A percentile compares a stretch with the other conserved stretches of the same genome.
These are phyloP conservation scores for Pituophis catenifer DNA, from an alignment of 2,113 vertebrate species.

Conservation along the genomic window DNA sequence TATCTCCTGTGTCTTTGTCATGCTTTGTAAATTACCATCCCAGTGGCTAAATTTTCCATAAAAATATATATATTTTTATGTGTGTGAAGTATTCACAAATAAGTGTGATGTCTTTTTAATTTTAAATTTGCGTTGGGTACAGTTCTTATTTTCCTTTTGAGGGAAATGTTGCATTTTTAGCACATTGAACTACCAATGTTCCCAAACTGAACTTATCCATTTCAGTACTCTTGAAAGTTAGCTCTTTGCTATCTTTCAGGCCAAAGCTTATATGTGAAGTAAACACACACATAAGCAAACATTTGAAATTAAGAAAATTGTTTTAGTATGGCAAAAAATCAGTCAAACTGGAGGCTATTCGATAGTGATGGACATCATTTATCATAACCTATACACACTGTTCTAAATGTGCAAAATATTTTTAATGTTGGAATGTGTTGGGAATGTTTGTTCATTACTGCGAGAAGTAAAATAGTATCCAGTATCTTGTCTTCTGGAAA, in stretches of 20 bases:
- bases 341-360: neutral
- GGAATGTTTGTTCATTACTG: constrained; percentile 5
- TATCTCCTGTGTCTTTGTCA: neutral
- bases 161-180: neutral
- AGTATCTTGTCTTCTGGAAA: constrained; percentile 1
- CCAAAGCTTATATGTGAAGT: neutral
- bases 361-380: neutral
- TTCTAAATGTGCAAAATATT: neutral
- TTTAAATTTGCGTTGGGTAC: neutral
- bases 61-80: neutral
- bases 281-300: neutral
- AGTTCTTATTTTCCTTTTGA: neutral
- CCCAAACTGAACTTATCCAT: neutral
- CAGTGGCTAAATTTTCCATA: neutral
- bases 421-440: neutral
- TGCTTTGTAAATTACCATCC: neutral
- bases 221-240: neutral
- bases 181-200: neutral
- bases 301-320: neutral
- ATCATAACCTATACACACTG: neutral
- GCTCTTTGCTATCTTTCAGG: neutral
- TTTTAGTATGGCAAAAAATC: neutral
- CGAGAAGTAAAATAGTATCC: neutral
- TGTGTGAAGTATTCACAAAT: neutral
- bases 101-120: neutral